A percentile compares a stretch with the other conserved stretches of the same genome.
phyloP scores from a whole-genome alignment of 2,888 invertebrate genomes.

The Sarcophaga rosellei region DNA sequence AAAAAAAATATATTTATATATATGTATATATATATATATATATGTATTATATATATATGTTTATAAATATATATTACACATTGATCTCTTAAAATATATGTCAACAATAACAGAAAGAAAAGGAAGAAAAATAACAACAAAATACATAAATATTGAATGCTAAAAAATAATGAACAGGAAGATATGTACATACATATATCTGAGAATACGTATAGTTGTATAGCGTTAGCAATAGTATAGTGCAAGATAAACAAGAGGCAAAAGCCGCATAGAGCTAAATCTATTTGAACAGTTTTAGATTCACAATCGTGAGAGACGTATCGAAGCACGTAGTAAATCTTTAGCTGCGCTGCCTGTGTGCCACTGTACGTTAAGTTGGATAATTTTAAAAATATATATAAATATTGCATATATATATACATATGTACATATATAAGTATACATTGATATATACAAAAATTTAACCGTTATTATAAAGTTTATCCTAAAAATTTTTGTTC shows the following conservation, averaged over 20 bases:
- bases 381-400: not conserved
- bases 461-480: not conserved
- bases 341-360: slow-evolving; percentile 59
- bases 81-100: slow-evolving; percentile 16
- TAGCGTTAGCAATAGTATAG: not conserved
- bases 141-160: slow-evolving; percentile 34
- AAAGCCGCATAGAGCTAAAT: slow-evolving; percentile 52
- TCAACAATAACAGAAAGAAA: slow-evolving; percentile 21
- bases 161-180: slow-evolving; percentile 37
- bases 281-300: slow-evolving; percentile 74
- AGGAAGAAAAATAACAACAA: slow-evolving; percentile 2
- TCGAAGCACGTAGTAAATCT: slow-evolving; percentile 70
- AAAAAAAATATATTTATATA: slow-evolving; percentile 10
- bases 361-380: slow-evolving; percentile 58
- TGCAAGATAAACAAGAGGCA: slow-evolving; percentile 45
- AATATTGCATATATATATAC: not conserved
- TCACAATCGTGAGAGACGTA: slow-evolving; percentile 75
- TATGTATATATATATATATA: no score
- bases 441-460: no score
- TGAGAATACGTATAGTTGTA: not conserved
- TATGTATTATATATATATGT: not conserved
- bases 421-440: not conserved
- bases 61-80: not conserved
- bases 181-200: no score
- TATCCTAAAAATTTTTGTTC: not conserved